Evolutionary conservation across 1,140 invertebrate species (phyloP), one percentile per base, ranked within the genome.

Genomic region (Oryzaephilus surinamensis): DNA sequence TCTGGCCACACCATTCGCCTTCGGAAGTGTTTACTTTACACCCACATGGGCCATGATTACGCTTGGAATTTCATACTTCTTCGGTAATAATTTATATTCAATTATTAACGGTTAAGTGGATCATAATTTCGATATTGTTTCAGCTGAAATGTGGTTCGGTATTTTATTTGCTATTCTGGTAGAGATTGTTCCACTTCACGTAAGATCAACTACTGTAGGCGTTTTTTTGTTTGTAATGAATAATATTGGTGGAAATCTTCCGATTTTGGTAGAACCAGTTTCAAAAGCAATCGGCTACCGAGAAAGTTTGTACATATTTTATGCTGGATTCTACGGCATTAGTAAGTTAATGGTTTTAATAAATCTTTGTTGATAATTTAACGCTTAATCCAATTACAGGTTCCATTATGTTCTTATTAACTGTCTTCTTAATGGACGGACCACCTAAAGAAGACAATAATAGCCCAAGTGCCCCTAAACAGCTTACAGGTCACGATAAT

Each of bases 91-190:
- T 16, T 26, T 24, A 7, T 15, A 3, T 6, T 13, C 20, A 26
- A 7, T 21, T 7, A 10, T 16, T 21, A n/a, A 17, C 20, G 6
- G 20, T 21, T 2, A 16, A 30, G 2, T 8, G 1, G 1, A 13
- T 13, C 24, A 15, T 5, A 10, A 23, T 24, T 41, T 28, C 38
- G 47, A 49, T 41, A 55, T 56, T 32, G 55, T 70, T 69, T 1
- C 63, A 84, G 84, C 86, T 57, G 86, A 92, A 66, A 90, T 89
- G 84, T 91, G 86, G 86, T 90, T 91, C 57, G 86, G 86, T 28
- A 89, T 92, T 41, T 75, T 91, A 2, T 90, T 91, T 55, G 85
- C 86, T 10, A 82, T 90, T 48, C 69, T 92, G 3, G 84, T 92
- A 2, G 87, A 90, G 64, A 83, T 91, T 41, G 85, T 90, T 6